Base-by-base conservation (phyloP, 2,797 vertebrate genomes). In the Sylvia borin region DNA sequence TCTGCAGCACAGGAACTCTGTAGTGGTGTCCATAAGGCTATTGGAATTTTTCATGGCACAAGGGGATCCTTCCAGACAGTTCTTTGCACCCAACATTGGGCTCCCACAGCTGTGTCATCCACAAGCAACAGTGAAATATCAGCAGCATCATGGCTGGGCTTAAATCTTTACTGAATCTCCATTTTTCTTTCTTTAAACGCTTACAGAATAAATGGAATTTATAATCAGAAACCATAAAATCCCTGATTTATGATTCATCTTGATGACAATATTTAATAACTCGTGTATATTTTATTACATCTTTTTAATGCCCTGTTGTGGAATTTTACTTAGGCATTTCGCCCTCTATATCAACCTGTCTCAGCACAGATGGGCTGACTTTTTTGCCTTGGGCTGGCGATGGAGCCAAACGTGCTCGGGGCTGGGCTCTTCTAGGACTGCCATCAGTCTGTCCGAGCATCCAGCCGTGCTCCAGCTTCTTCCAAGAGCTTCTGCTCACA, bases 191-290 rank as follows among this genome's bases (percentile, higher is more conserved):
- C 95, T 97, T 97, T 97, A 97, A 97, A 97, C 26, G 50, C 93
- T 97, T 97, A 92, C 7, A 45, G 95, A 97, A 97, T 97, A 97
- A 97, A 97, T 95, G 93, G 97, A 97, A 98, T 97, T 98, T 97
- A 97, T 97, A 97, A 97, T 97, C 96, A 95, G 95, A 95, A 97
- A 93, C 96, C 92, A 97, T 97, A 98, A 98, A 97, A 93, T 53
- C 70, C 40, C 97, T 97, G 97, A 98, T 97, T 98, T 97, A 97
- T 97, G 93, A 92, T 89, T 98, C 95, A 89, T 96, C 96, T 95
- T 97, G 97, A 96, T 97, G 94, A 97, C 80, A 97, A 95, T 97
- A 97, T 98, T 98, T 98, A 98, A 97, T 97, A 97, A 97, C 92
- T 97, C 82, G 27, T 95, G 74, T 96, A 95, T 97, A 96, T 96